Base-by-base conservation (phyloP, 1,140 invertebrate genomes). In the Leptonema lineaticorne region DNA sequence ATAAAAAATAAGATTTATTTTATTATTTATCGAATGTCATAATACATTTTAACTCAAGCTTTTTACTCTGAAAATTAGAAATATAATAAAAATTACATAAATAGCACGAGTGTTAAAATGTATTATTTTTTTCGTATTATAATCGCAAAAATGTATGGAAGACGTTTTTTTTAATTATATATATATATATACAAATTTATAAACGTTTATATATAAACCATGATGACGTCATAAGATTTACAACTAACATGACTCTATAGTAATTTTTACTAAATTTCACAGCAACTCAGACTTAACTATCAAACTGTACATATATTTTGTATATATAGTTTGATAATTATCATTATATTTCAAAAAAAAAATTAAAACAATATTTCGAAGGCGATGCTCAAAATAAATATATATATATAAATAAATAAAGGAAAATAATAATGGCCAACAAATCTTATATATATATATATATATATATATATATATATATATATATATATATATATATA, bases 191-290 rank as follows among this genome's bases (percentile, higher is more conserved):
- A 2, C 14, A 2, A 2, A n/a, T 45, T n/a, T 45, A 45, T 45
- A 16, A 45, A 45, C 11, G 16, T 45, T 45, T 16, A 45, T 45
- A 45, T 45, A n/a, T 45, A 9, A 45, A 16, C 37, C 16, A 45
- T 45, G 37, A 45, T 45, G 37, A 45, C 37, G 4, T 9, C 16
- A 45, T n/a, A n/a, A 45, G n/a, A 9, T 45, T 45, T 4, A n/a
- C 37, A 45, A 33, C 11, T 33, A 33, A 45, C n/a, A n/a, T n/a
- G n/a, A n/a, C n/a, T n/a, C 14, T n/a, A 30, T 59, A 41, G 33
- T 29, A 59, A 41, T 24, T 33, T 7, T 45, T 26, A 20, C 59
- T 62, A 62, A 64, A 2, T 50, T 64, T 64, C 62, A 64, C 62
- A 64, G 24, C 26, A 26, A 64, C 18, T 33, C 45, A 64, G 45